A percentile compares a stretch with the other conserved stretches of the same genome.
phyloP scores from a whole-genome alignment of 2,797 vertebrate genomes.

The Garrulus glandarius region DNA sequence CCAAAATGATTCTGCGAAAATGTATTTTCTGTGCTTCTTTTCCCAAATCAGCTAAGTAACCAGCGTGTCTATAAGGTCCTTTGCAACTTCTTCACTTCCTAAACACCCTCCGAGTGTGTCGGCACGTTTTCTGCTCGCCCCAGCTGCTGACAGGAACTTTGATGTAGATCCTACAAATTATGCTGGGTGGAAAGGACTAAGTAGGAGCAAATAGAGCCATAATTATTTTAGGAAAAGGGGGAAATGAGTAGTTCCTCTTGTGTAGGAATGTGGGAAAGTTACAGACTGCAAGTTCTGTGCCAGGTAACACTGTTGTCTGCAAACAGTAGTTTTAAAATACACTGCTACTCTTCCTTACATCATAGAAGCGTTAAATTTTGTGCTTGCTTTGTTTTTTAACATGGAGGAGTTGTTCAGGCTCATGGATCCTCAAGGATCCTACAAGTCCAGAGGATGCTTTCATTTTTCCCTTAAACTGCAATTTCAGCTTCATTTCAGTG shows the following conservation, averaged over 20 bases:
- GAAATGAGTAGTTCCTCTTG: neutral
- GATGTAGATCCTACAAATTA: neutral
- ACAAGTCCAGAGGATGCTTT: neutral
- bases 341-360: neutral
- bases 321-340: neutral
- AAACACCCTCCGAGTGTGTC: fast-evolving
- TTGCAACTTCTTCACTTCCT: neutral
- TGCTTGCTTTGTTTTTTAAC: neutral
- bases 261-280: neutral
- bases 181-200: neutral
- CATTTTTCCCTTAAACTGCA: neutral
- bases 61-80: fast-evolving
- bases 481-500: neutral
- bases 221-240: neutral
- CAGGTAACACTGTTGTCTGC: neutral
- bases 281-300: neutral
- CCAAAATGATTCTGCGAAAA: neutral
- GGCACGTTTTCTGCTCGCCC: fast-evolving
- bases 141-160: no score
- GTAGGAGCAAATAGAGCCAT: neutral
- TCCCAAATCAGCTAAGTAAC: neutral
- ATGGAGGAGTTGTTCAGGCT: neutral
- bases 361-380: neutral
- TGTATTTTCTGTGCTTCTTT: fast-evolving
- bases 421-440: neutral